These are phyloP conservation scores for Anisognathus igniventris DNA, from an alignment of 2,797 vertebrate species.

Conservation along the genomic window DNA sequence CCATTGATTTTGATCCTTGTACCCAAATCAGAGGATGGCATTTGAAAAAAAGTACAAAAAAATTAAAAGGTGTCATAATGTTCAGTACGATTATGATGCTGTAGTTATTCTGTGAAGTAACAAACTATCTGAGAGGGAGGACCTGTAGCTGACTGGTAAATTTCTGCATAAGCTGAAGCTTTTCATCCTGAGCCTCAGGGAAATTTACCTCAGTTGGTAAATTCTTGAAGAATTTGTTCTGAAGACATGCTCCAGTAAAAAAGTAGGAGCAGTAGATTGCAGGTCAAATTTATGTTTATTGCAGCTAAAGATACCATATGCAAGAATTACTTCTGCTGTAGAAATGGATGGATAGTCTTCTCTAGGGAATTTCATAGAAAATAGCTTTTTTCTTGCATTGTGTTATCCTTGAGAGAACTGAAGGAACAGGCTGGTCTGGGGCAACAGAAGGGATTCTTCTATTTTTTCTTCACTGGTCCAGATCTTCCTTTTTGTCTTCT, in stretches of 20 bases:
- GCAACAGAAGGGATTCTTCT: neutral
- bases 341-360: neutral
- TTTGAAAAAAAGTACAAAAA: neutral
- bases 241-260: neutral
- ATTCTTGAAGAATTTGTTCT: neutral
- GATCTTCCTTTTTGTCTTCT: neutral
- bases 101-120: neutral
- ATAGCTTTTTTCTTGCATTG: neutral
- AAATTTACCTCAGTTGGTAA: neutral
- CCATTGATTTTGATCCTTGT: neutral
- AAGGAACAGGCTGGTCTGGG: neutral
- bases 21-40: neutral
- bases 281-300: neutral
- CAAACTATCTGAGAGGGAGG: neutral
- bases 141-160: neutral
- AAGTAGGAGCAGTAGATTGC: neutral
- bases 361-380: neutral
- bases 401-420: neutral
- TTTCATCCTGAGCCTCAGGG: neutral
- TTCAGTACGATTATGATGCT: rapidly evolving
- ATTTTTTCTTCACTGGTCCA: neutral
- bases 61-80: neutral
- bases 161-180: neutral
- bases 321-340: neutral
- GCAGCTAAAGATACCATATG: neutral